Percentiles rank a stretch among this genome's conserved stretches.
These are phyloP conservation scores for Entelurus aequoreus DNA, from an alignment of 2,113 vertebrate species.

Conservation along the genomic window DNA sequence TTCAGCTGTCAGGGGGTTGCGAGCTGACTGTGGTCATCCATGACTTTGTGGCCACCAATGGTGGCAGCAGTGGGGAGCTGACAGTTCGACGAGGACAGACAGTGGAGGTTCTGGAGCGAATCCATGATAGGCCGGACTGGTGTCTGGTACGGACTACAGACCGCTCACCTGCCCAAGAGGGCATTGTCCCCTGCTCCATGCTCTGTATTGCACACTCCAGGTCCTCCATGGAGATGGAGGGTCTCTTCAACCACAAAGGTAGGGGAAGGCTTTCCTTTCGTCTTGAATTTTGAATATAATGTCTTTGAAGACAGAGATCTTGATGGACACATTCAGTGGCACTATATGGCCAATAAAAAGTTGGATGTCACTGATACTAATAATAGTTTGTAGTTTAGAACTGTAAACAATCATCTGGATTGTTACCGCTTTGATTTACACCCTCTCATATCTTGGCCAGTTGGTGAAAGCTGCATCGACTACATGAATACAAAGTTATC, in stretches of 20 bases:
- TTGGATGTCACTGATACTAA: too few relatives aligned
- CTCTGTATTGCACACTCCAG: slow-evolving; percentile 92
- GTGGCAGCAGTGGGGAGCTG: slow-evolving; percentile 82
- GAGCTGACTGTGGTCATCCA: slow-evolving; percentile 94
- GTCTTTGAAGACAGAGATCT: not conserved
- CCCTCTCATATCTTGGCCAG: too few relatives aligned
- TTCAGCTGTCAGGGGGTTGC: slow-evolving; percentile 89
- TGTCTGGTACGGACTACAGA: slow-evolving; percentile 91
- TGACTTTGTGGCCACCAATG: slow-evolving; percentile 86
- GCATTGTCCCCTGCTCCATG: slow-evolving; percentile 87
- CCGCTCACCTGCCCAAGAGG: slow-evolving; percentile 86
- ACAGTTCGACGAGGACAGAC: slow-evolving; percentile 90
- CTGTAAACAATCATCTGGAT: too few relatives aligned
- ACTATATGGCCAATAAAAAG: too few relatives aligned
- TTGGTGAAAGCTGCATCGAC: too few relatives aligned
- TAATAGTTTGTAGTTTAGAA: too few relatives aligned
- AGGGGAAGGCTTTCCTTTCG: slow-evolving; percentile 40
- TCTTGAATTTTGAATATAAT: not conserved
- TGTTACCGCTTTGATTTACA: too few relatives aligned
- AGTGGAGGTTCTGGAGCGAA: slow-evolving; percentile 88
- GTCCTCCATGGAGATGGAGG: slow-evolving; percentile 96
- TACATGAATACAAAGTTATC: too few relatives aligned
- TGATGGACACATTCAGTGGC: too few relatives aligned
- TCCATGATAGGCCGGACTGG: slow-evolving; percentile 92
- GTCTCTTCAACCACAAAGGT: slow-evolving; percentile 98